Conservation (phyloP, 2,797 vertebrate genomes). For the Cuculus canorus region DNA sequence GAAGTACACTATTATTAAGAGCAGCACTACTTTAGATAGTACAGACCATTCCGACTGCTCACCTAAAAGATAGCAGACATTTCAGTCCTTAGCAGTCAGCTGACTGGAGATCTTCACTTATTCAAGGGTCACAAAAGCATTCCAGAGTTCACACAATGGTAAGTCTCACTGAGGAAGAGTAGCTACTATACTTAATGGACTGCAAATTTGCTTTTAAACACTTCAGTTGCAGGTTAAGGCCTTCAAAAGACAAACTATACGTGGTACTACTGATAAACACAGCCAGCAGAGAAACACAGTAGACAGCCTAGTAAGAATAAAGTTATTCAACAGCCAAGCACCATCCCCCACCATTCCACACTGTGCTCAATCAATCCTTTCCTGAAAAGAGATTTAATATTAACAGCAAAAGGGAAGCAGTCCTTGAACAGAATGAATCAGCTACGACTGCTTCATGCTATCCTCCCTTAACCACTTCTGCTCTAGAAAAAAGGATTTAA, state of each 20-base stretch:
- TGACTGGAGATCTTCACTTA: not conserved
- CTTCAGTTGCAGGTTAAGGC: not conserved
- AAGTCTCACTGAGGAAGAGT: not conserved
- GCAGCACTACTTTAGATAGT: not conserved
- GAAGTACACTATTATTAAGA: not conserved
- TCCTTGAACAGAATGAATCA: constrained; percentile 23
- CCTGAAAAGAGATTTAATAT: constrained; percentile 19
- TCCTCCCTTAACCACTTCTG: not conserved
- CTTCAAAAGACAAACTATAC: not conserved
- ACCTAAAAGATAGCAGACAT: not conserved
- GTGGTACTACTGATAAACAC: not conserved
- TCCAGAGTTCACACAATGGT: not conserved
- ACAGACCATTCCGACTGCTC: not conserved
- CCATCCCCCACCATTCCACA: not conserved
- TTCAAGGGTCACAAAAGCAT: not conserved
- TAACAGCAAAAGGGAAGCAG: constrained; percentile 33
- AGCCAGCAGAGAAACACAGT: not conserved
- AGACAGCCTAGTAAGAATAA: not conserved
- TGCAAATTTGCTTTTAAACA: not conserved
- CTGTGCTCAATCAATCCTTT: not conserved
- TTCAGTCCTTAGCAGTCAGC: not conserved
- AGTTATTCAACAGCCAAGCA: not conserved
- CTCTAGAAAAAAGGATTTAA: not conserved
- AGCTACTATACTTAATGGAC: not conserved
- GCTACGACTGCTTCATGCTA: not conserved